Percentiles rank a stretch among this genome's conserved stretches.
Evolutionary conservation across 2,888 invertebrate species (phyloP).

Genomic region (Andrena hattorfiana): DNA sequence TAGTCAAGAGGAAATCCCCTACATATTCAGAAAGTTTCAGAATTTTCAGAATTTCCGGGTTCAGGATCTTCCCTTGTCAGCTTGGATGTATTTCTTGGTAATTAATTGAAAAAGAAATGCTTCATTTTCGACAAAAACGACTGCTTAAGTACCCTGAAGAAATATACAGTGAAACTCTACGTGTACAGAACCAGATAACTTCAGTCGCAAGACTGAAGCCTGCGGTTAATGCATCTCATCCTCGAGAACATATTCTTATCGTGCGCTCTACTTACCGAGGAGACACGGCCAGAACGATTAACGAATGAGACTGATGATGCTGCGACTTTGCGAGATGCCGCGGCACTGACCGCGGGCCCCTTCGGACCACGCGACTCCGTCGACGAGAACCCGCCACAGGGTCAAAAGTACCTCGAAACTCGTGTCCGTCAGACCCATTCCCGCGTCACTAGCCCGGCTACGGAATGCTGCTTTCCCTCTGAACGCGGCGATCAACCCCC

Average conservation of each 20-base stretch:
- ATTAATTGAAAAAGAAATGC: too few relatives aligned
- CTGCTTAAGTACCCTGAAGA: too few relatives aligned
- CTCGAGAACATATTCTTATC: background rate
- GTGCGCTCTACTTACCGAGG: constrained; percentile 55
- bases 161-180: too few relatives aligned
- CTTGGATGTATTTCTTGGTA: too few relatives aligned
- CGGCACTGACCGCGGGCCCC: constrained; percentile 75
- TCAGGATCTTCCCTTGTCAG: too few relatives aligned
- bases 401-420: constrained; percentile 86
- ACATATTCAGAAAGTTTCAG: too few relatives aligned
- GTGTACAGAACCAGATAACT: too few relatives aligned
- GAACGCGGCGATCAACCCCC: background rate
- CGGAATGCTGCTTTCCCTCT: constrained; percentile 1
- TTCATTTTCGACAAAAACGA: too few relatives aligned
- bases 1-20: too few relatives aligned
- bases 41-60: too few relatives aligned
- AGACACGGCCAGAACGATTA: constrained; percentile 48
- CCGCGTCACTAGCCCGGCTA: constrained; percentile 64
- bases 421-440: constrained; percentile 87
- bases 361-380: constrained; percentile 73
- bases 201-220: too few relatives aligned
- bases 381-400: constrained; percentile 84
- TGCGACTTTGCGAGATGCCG: constrained; percentile 72
- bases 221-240: too few relatives aligned
- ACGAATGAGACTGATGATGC: constrained; percentile 56